These are phyloP conservation scores for Ormia ochracea DNA, from an alignment of 2,888 invertebrate species.

Conservation along the genomic window DNA sequence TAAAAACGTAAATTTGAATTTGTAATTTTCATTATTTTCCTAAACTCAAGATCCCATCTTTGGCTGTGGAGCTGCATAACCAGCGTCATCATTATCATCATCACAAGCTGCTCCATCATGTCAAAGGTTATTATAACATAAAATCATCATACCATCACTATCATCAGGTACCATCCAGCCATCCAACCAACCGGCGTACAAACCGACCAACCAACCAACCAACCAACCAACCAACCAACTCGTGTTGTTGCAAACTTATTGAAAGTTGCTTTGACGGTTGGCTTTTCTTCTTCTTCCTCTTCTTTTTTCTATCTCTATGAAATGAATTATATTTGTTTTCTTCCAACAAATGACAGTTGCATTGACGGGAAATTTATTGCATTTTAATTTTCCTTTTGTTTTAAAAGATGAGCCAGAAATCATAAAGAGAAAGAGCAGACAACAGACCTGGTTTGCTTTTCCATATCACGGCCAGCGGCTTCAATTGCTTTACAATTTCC, in stretches of 20 bases:
- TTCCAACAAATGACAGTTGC: constrained; percentile 39
- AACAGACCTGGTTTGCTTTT: constrained; percentile 24
- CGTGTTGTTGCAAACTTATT: background rate
- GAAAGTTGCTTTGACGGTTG: background rate
- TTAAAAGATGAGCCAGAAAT: background rate
- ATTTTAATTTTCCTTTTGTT: constrained; percentile 36
- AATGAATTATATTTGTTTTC: background rate
- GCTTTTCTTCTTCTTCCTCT: too few species aligned
- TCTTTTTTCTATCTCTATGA: background rate
- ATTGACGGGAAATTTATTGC: constrained; percentile 25
- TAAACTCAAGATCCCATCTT: constrained; percentile 5
- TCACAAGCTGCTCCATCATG: constrained; percentile 21
- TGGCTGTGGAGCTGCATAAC: background rate
- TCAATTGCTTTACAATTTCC: background rate
- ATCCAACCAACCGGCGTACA: background rate
- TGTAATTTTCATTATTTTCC: constrained; percentile 42
- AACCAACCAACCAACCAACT: background rate
- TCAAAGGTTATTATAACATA: constrained; percentile 63
- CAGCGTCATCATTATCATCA: constrained; percentile 5
- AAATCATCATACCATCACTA: constrained; percentile 34
- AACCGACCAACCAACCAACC: background rate
- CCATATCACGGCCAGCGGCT: background rate
- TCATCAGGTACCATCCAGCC: background rate
- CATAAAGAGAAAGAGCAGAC: too few species aligned
- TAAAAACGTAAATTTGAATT: constrained; percentile 53